phyloP scores from a whole-genome alignment of 1,140 invertebrate genomes.

The Leguminivora glycinivorella region DNA sequence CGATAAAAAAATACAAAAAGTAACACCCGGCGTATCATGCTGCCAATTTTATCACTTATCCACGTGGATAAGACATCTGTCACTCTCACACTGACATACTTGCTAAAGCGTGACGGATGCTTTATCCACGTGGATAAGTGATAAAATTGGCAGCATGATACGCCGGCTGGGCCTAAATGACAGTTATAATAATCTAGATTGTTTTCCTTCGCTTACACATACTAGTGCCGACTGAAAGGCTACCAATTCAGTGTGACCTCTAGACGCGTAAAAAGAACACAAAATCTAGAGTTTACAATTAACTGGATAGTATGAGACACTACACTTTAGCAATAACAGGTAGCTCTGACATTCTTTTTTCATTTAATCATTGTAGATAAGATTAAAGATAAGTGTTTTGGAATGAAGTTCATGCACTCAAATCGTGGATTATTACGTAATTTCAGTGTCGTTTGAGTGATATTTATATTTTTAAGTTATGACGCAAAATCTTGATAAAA shows the following conservation, averaged over 20 bases:
- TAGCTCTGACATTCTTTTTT: neutral
- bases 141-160: no score
- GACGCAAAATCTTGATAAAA: neutral
- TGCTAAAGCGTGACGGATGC: no score
- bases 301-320: neutral
- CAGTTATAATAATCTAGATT: slow-evolving; percentile 1
- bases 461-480: neutral
- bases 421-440: neutral
- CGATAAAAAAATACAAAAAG: neutral
- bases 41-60: neutral
- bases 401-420: neutral
- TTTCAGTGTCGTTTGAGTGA: neutral
- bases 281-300: neutral
- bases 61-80: no score
- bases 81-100: no score
- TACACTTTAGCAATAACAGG: neutral
- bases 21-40: no score
- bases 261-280: neutral
- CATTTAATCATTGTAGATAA: slow-evolving; percentile 16
- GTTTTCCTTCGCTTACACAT: neutral
- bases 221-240: no score
- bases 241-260: neutral
- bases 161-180: no score
- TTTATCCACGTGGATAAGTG: neutral
- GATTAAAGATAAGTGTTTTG: slow-evolving; percentile 13